Conservation (phyloP, 1,140 invertebrate species). For the Cyphomyrmex costatus region DNA sequence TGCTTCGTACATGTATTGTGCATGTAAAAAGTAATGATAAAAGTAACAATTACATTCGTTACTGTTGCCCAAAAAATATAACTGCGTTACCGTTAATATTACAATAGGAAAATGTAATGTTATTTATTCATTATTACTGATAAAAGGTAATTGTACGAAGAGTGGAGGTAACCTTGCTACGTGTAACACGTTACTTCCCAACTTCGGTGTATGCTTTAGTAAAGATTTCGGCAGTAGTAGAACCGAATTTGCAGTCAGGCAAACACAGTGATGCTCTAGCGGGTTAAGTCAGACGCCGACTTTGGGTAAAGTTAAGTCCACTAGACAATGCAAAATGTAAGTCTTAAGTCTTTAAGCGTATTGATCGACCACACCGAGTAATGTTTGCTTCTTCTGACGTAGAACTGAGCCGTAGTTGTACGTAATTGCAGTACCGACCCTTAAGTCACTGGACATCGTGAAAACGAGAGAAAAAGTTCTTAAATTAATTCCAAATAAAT, state of each 20-base stretch:
- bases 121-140: no score
- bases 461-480: background rate
- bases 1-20: no score
- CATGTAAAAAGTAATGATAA: no score
- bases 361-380: constrained; percentile 42
- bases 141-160: no score
- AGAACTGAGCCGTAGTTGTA: background rate
- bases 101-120: no score
- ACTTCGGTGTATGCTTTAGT: constrained; percentile 23
- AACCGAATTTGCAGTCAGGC: constrained; percentile 53
- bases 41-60: no score
- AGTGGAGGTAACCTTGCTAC: no score
- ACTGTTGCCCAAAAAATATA: no score
- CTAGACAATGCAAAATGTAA: constrained; percentile 64
- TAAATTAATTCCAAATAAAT: constrained; percentile 14
- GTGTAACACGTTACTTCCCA: no score
- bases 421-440: constrained; percentile 34
- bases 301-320: constrained; percentile 60
- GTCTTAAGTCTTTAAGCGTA: constrained; percentile 65
- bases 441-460: constrained; percentile 12
- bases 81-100: no score
- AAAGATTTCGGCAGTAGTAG: constrained; percentile 35
- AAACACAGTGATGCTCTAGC: constrained; percentile 57
- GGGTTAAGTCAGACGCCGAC: constrained; percentile 39
- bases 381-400: constrained; percentile 50